Evolutionary conservation across 2,797 vertebrate genomes (phyloP).

Genomic region (Mormyrus proboscirostris): DNA sequence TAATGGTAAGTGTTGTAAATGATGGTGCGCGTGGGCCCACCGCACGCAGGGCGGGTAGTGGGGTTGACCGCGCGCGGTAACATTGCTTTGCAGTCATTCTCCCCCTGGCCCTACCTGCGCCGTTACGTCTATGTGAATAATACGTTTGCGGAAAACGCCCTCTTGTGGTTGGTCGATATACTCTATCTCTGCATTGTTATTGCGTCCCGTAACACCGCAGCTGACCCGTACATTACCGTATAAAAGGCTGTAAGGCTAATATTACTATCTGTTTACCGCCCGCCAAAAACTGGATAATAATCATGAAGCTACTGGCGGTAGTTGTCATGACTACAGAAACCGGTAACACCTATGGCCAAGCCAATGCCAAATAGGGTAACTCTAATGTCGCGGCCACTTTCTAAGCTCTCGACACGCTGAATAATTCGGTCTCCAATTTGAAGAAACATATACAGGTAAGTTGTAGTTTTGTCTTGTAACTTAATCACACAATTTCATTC

Average conservation of each 20-base stretch:
- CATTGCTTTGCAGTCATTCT: too few relatives aligned
- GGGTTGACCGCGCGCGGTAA: too few relatives aligned
- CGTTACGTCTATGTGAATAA: too few relatives aligned
- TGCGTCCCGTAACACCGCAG: too few relatives aligned
- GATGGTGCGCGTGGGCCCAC: not conserved
- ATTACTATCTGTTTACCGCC: not conserved
- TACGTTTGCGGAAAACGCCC: too few relatives aligned
- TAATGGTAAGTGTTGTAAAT: not conserved
- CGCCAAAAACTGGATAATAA: not conserved
- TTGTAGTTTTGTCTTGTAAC: not conserved
- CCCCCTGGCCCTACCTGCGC: too few relatives aligned
- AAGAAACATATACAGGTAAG: not conserved
- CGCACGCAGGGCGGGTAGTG: not conserved
- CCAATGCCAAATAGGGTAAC: not conserved
- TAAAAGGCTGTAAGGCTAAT: not conserved
- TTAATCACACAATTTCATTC: not conserved
- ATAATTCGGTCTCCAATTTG: not conserved
- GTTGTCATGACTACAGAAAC: not conserved
- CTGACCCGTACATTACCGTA: too few relatives aligned
- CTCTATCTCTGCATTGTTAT: too few relatives aligned
- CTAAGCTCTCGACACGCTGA: not conserved
- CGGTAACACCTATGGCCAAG: not conserved
- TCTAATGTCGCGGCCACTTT: not conserved
- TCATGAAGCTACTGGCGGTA: not conserved
- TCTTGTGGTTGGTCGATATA: too few relatives aligned